phyloP scores from a whole-genome alignment of 2,113 vertebrate species.

The Mixornis gularis region DNA sequence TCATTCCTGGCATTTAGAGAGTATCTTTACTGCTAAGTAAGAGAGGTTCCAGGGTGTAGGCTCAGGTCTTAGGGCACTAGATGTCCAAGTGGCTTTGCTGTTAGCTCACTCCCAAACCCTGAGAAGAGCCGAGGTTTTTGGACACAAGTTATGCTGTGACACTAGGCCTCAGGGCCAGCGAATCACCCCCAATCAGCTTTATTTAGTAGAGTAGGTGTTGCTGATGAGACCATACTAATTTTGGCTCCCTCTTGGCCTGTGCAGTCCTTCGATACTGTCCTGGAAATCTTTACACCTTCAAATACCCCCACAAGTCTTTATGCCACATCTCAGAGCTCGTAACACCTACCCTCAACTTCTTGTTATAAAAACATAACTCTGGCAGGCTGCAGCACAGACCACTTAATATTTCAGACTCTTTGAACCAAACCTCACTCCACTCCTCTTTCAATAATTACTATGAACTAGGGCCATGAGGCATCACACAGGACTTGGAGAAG shows the following conservation, averaged over 20 bases:
- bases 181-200: background rate
- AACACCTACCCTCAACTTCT: conserved; percentile 10
- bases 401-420: conserved; percentile 32
- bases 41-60: background rate
- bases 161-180: background rate
- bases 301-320: conserved; percentile 4
- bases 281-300: background rate
- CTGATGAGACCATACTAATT: background rate
- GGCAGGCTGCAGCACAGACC: conserved; percentile 2
- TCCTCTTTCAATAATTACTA: background rate
- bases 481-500: background rate
- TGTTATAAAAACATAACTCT: conserved; percentile 28
- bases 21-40: background rate
- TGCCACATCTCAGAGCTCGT: conserved; percentile 9
- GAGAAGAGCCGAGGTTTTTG: background rate
- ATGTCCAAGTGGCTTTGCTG: background rate
- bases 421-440: background rate
- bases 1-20: background rate
- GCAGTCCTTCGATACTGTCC: background rate
- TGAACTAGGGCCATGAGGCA: background rate
- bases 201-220: conserved; percentile 24
- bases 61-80: background rate
- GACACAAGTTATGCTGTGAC: conserved; percentile 12
- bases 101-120: background rate
- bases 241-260: background rate